Evolutionary conservation across 2,797 vertebrate species (phyloP).

Genomic region (Intellagama lesueurii): DNA sequence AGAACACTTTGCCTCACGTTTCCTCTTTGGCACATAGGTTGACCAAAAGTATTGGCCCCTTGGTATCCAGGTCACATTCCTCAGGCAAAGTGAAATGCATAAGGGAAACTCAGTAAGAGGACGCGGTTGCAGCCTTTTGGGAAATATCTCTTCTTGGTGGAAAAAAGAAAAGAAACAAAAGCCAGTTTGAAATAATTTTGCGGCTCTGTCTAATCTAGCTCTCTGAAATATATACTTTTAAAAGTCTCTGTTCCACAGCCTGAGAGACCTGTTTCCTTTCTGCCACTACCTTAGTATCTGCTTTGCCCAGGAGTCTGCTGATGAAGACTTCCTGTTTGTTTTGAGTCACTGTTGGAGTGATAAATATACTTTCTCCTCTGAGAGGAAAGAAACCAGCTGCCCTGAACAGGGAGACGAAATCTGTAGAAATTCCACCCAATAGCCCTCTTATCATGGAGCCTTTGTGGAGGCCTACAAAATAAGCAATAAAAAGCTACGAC

Average conservation of each 20-base stretch:
- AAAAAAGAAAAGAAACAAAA: not conserved
- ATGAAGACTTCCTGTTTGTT: conserved; percentile 92
- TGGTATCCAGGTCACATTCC: conserved; percentile 69
- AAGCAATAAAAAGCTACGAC: conserved; percentile 60
- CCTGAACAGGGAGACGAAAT: conserved; percentile 79
- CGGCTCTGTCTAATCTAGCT: conserved; percentile 69
- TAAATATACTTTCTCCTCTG: conserved; percentile 88
- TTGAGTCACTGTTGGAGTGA: conserved; percentile 89
- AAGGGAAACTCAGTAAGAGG: conserved; percentile 65
- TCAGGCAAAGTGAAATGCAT: conserved; percentile 62
- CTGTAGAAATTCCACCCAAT: conserved; percentile 80
- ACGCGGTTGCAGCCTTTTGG: conserved; percentile 14
- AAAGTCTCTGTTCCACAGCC: conserved; percentile 79
- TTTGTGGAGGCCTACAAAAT: conserved; percentile 74
- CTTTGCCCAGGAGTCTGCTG: conserved; percentile 85
- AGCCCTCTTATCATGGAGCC: conserved; percentile 76
- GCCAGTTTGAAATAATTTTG: conserved; percentile 63
- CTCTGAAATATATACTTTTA: conserved; percentile 71
- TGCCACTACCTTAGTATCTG: conserved; percentile 92
- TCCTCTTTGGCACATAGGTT: conserved; percentile 76
- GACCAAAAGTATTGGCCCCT: conserved; percentile 54
- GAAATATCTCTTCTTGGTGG: conserved; percentile 2
- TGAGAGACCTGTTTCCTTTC: conserved; percentile 85
- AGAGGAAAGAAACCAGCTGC: conserved; percentile 87
- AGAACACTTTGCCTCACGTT: conserved; percentile 71